Evolutionary conservation across 1,140 invertebrate species (phyloP).

Genomic region (Anastrepha obliqua): DNA sequence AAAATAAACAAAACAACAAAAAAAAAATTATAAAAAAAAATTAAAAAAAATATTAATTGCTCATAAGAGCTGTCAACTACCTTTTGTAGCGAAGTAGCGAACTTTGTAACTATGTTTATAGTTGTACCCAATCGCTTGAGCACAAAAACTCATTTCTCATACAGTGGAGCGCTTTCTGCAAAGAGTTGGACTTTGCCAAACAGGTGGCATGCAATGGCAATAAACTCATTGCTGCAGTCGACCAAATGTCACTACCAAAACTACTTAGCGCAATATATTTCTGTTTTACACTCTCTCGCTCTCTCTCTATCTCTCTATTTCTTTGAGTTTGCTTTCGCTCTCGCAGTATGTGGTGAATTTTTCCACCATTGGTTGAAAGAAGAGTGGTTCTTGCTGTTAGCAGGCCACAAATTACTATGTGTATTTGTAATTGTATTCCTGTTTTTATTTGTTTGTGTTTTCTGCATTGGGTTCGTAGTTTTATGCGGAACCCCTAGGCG

Average conservation of each 20-base stretch:
- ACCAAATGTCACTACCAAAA: background rate
- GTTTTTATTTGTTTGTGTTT: too few species aligned
- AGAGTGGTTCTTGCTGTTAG: background rate
- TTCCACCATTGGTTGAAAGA: background rate
- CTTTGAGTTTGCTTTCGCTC: too few species aligned
- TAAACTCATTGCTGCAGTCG: slow-evolving; percentile 1
- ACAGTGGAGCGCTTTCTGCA: slow-evolving; percentile 14
- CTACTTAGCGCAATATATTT: too few species aligned
- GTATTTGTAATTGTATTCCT: background rate
- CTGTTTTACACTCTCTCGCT: background rate
- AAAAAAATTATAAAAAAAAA: too few species aligned
- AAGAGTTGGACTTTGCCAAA: slow-evolving; percentile 4
- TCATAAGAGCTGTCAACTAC: too few species aligned
- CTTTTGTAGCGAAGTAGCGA: too few species aligned
- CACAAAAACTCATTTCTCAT: background rate
- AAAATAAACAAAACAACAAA: too few species aligned
- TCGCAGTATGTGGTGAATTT: background rate
- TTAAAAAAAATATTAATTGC: too few species aligned
- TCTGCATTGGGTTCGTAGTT: background rate
- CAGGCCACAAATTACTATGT: background rate
- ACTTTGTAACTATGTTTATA: background rate
- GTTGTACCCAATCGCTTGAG: background rate
- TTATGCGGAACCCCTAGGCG: slow-evolving; percentile 27
- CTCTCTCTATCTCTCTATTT: background rate
- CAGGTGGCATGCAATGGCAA: background rate